These are phyloP conservation scores for Ceratina australensis DNA, from an alignment of 1,140 invertebrate species.

Conservation along the genomic window DNA sequence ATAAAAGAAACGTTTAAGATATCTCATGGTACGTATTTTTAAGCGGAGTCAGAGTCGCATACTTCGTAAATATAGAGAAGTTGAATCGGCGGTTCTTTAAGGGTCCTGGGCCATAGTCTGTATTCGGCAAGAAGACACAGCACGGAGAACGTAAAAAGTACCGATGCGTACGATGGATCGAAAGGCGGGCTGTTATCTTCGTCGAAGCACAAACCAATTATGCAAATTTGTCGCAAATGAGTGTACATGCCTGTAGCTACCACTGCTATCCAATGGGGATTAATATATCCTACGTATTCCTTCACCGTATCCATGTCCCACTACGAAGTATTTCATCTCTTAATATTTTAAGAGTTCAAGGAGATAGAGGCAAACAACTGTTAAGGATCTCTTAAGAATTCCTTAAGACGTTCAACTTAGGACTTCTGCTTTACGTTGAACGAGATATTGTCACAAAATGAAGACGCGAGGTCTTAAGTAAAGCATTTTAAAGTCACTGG, in stretches of 20 bases:
- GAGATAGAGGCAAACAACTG: neutral
- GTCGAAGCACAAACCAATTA: constrained; percentile 75
- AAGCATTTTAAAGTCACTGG: neutral
- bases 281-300: constrained; percentile 68
- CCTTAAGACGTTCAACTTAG: too few species aligned
- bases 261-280: constrained; percentile 75
- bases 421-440: neutral
- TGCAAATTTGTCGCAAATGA: constrained; percentile 74
- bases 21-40: neutral
- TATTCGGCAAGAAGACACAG: constrained; percentile 76
- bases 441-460: neutral
- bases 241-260: constrained; percentile 74
- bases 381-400: neutral
- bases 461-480: neutral
- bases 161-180: constrained; percentile 72
- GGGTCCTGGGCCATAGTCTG: constrained; percentile 74
- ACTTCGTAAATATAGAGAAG: constrained; percentile 77
- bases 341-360: too few species aligned
- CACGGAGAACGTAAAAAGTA: constrained; percentile 73
- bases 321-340: neutral
- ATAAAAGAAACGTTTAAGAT: neutral
- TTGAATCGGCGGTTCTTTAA: constrained; percentile 76
- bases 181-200: constrained; percentile 61
- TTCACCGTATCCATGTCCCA: constrained; percentile 67
- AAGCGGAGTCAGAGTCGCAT: constrained; percentile 1